Conservation (phyloP, 2,797 vertebrate species). For the Sebastes dallii region DNA sequence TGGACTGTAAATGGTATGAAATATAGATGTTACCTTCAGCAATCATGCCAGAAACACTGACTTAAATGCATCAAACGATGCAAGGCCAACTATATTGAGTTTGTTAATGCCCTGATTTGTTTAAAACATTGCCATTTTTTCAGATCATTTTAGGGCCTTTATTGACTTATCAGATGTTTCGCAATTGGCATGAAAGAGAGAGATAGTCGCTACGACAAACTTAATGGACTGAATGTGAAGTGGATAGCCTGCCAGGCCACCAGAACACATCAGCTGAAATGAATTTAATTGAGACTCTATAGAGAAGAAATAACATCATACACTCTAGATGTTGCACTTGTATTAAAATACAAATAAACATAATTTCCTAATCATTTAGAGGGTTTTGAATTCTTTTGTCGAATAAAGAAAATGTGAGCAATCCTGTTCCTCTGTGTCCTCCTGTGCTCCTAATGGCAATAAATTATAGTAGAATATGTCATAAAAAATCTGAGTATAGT, state of each 20-base stretch:
- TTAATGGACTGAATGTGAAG: background rate
- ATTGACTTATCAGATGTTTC: background rate
- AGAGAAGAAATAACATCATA: background rate
- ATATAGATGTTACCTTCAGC: background rate
- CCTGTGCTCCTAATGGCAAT: no score
- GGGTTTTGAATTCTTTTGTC: background rate
- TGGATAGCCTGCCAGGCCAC: background rate
- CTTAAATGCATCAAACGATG: conserved; percentile 3
- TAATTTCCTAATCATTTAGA: background rate
- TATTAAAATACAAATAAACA: background rate
- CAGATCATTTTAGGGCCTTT: background rate
- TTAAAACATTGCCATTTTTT: background rate
- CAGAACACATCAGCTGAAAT: background rate
- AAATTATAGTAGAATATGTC: no score
- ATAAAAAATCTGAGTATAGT: no score
- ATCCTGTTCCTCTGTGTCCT: no score
- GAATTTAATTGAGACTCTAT: background rate
- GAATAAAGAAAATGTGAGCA: background rate
- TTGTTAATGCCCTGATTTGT: background rate
- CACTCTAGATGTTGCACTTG: background rate
- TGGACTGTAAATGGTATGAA: background rate
- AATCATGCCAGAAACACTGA: background rate
- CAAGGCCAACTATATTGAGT: background rate
- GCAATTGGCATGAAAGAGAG: background rate
- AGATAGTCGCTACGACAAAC: background rate